Conservation (phyloP, 2,113 vertebrate genomes). For the Aphelocoma coerulescens region DNA sequence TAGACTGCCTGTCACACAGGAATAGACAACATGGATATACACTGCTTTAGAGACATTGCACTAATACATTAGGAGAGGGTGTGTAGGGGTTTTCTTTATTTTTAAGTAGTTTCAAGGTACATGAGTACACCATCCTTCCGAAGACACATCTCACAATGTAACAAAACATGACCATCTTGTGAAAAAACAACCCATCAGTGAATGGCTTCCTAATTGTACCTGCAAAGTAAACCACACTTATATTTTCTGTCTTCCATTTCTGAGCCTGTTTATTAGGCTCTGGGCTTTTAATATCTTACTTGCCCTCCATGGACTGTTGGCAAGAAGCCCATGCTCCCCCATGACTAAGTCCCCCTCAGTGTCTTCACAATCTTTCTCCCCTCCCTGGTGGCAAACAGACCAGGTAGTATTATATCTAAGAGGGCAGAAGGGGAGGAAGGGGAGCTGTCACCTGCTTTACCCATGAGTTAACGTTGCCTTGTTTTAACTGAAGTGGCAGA, state of each 20-base stretch:
- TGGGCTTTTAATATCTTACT: background rate
- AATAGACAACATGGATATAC: background rate
- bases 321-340: background rate
- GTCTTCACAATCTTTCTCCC: background rate
- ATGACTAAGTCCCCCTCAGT: background rate
- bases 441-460: background rate
- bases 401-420: background rate
- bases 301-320: background rate
- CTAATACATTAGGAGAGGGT: background rate
- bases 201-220: background rate
- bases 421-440: background rate
- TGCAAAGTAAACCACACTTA: background rate
- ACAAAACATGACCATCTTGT: background rate
- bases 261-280: background rate
- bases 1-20: background rate
- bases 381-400: background rate
- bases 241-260: background rate
- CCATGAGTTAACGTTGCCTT: background rate
- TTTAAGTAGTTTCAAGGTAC: background rate
- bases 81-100: background rate
- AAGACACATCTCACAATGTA: background rate
- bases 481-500: background rate
- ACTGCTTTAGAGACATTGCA: background rate
- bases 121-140: background rate
- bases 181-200: background rate